Evolutionary conservation across 64 coral and sea anemone genomes (phyloP).

Genomic region (Actinia tenebrosa): DNA sequence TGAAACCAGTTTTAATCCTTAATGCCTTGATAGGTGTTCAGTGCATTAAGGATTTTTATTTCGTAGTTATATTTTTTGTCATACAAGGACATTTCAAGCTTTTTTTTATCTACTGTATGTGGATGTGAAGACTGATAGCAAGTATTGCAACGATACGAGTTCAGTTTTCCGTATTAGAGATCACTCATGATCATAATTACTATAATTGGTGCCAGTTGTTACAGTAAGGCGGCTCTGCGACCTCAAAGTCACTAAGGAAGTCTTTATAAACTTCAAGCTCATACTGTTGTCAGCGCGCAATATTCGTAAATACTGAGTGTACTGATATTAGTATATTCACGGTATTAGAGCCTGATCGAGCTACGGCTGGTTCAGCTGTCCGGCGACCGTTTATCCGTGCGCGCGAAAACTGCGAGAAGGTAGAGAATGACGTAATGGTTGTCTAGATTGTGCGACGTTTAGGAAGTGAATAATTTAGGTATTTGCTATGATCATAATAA

Average conservation of each 20-base stretch:
- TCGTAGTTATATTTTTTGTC: no score
- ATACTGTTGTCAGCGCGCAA: not conserved
- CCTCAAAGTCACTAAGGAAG: not conserved
- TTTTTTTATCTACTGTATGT: no score
- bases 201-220: not conserved
- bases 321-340: not conserved
- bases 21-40: no score
- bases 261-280: not conserved
- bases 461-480: slow-evolving; percentile 8
- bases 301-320: not conserved
- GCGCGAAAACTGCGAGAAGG: not conserved
- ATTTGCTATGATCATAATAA: not conserved
- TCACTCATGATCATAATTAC: no score
- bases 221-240: not conserved
- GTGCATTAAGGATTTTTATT: no score
- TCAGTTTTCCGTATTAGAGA: not conserved
- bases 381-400: not conserved
- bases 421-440: not conserved
- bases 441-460: not conserved
- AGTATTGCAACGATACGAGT: no score
- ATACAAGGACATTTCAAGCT: no score
- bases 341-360: no score
- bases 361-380: not conserved
- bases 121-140: no score
- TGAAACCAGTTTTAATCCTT: no score